A percentile compares a stretch with the other conserved stretches of the same genome.
These are phyloP conservation scores for Rousettus leschenaultii DNA, from an alignment of 2,113 vertebrate genomes.

Conservation along the genomic window DNA sequence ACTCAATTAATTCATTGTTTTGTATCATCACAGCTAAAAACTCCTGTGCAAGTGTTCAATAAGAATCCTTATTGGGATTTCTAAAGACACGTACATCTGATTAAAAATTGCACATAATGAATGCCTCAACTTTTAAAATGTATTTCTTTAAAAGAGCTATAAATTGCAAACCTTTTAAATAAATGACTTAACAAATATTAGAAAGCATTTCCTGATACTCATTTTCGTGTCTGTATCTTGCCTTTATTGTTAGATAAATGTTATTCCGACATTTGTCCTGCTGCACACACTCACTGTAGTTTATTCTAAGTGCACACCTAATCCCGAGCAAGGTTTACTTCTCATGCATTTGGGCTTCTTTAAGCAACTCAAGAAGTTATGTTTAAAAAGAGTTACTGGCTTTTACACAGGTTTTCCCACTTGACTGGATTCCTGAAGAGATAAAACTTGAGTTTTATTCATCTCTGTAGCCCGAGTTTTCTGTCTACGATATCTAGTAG, in stretches of 20 bases:
- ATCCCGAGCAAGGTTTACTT: background rate
- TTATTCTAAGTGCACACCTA: too few relatives aligned
- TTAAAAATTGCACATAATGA: background rate
- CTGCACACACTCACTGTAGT: fast-evolving
- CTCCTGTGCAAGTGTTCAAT: background rate
- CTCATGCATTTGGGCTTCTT: background rate
- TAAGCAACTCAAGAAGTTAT: background rate
- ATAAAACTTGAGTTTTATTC: background rate
- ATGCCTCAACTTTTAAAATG: background rate
- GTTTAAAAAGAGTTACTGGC: background rate
- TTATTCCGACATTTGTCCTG: too few relatives aligned
- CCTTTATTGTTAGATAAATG: too few relatives aligned
- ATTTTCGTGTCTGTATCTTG: background rate
- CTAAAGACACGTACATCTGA: background rate
- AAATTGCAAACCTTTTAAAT: background rate
- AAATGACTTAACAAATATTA: background rate
- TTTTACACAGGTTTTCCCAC: background rate
- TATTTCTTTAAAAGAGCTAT: background rate
- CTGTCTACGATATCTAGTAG: too few relatives aligned
- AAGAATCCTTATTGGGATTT: background rate
- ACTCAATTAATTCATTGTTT: background rate
- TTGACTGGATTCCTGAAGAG: background rate
- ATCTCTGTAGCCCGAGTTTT: background rate
- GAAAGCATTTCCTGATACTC: background rate
- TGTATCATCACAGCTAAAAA: background rate